A percentile compares a stretch with the other conserved stretches of the same genome.
phyloP scores from a whole-genome alignment of 2,888 invertebrate species.

The Gari tellinella region DNA sequence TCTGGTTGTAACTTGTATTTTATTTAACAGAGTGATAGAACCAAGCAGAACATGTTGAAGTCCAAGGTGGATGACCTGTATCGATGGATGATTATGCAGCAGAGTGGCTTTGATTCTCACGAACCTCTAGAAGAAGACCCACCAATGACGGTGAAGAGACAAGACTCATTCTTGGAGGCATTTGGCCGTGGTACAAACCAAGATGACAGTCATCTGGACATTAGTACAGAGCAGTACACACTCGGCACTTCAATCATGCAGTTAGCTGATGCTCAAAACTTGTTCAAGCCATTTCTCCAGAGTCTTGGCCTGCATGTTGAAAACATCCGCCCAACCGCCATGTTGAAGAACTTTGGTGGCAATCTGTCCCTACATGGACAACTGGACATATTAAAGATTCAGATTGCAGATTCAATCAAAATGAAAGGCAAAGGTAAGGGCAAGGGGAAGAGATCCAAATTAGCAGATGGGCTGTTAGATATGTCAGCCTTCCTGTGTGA shows the following conservation, averaged over 20 bases:
- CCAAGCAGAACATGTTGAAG: slow-evolving; percentile 34
- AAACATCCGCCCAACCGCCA: slow-evolving; percentile 87
- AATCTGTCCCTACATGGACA: slow-evolving; percentile 88
- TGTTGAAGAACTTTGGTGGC: slow-evolving; percentile 94
- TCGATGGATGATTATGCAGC: slow-evolving; percentile 97
- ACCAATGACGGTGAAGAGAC: slow-evolving; percentile 69
- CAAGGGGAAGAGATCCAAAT: slow-evolving; percentile 47
- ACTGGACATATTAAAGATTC: slow-evolving; percentile 94
- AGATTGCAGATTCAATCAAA: slow-evolving; percentile 93
- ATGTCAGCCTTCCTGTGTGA: slow-evolving; percentile 96
- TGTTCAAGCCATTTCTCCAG: slow-evolving; percentile 92
- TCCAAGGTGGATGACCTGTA: slow-evolving; percentile 89
- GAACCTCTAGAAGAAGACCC: slow-evolving; percentile 75
- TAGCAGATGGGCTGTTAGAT: slow-evolving; percentile 87
- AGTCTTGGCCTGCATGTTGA: slow-evolving; percentile 91
- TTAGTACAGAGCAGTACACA: slow-evolving; percentile 73
- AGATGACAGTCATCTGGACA: slow-evolving; percentile 78
- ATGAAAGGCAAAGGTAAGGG: slow-evolving; percentile 71
- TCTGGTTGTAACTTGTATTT: too few relatives aligned
- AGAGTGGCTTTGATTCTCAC: slow-evolving; percentile 84
- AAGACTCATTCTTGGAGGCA: slow-evolving; percentile 80
- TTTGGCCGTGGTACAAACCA: slow-evolving; percentile 82
- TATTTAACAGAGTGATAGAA: slow-evolving; percentile 7
- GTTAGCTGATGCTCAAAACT: slow-evolving; percentile 93
- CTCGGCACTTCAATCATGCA: slow-evolving; percentile 82